Evolutionary conservation across 92 coral and sea anemone genomes (phyloP).

Genomic region (Scolanthus callimorphus): DNA sequence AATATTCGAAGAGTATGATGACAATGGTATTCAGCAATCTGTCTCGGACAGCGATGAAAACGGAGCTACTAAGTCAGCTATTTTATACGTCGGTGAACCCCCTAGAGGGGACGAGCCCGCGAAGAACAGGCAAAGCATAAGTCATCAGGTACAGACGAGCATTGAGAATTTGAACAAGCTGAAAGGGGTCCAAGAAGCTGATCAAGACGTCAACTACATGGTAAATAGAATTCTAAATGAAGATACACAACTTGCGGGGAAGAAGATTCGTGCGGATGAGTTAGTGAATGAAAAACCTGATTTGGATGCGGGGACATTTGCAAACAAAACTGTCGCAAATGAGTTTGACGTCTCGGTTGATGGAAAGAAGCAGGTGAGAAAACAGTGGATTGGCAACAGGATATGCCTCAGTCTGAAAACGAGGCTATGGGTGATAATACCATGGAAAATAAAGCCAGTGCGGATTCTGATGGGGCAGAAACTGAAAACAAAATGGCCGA

Average conservation of each 20-base stretch:
- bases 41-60: not conserved
- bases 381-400: not conserved
- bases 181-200: constrained; percentile 23
- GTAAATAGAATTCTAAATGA: constrained; percentile 12
- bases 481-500: too few relatives aligned
- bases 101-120: not conserved
- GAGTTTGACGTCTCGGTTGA: constrained; percentile 23
- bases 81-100: not conserved
- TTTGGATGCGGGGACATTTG: not conserved
- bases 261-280: not conserved
- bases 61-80: not conserved
- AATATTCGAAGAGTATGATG: constrained; percentile 18
- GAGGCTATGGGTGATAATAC: too few relatives aligned
- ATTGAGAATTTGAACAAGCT: not conserved
- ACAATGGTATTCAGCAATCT: constrained; percentile 1
- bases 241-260: constrained; percentile 7
- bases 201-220: constrained; percentile 10
- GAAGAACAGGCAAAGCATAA: not conserved
- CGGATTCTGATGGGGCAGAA: too few relatives aligned
- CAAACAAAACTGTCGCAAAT: not conserved
- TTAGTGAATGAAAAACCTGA: too few relatives aligned
- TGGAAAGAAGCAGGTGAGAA: not conserved
- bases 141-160: not conserved
- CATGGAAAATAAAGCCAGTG: too few relatives aligned
- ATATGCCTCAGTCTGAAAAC: not conserved